A percentile compares a stretch with the other conserved stretches of the same genome.
phyloP scores from a whole-genome alignment of 1,140 invertebrate genomes.

The Dreissena rostriformis region DNA sequence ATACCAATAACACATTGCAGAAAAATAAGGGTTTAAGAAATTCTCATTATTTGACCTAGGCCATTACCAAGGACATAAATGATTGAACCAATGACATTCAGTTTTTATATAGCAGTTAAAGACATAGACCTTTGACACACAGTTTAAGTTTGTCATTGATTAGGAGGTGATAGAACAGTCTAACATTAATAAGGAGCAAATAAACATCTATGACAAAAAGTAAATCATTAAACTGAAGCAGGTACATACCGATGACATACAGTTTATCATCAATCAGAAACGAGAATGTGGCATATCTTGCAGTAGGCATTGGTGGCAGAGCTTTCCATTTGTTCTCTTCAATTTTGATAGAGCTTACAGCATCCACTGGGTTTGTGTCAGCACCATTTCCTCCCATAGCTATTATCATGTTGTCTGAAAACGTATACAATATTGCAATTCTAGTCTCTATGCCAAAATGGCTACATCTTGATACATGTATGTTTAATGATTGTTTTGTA shows the following conservation, averaged over 20 bases:
- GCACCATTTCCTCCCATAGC: constrained; percentile 76
- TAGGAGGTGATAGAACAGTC: constrained; percentile 61
- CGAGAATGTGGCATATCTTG: constrained; percentile 77
- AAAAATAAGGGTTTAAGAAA: background rate
- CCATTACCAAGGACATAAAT: too few relatives aligned
- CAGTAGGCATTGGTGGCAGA: constrained; percentile 71
- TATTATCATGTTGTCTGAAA: constrained; percentile 74
- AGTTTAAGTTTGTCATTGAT: too few relatives aligned
- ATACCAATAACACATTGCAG: background rate
- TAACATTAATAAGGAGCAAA: constrained; percentile 72
- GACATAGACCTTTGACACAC: too few relatives aligned
- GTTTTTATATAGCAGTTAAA: constrained; percentile 74
- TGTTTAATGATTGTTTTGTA: too few relatives aligned
- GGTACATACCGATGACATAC: constrained; percentile 77
- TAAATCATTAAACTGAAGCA: too few relatives aligned
- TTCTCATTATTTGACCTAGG: background rate
- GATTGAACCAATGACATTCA: constrained; percentile 80
- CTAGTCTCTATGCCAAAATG: background rate
- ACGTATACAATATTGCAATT: background rate
- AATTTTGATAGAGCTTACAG: constrained; percentile 72
- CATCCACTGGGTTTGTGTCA: constrained; percentile 75
- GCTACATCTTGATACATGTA: background rate
- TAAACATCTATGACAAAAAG: too few relatives aligned
- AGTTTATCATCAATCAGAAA: constrained; percentile 77
- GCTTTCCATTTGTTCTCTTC: constrained; percentile 74